Conservation (phyloP, 2,888 invertebrate species). For the Anoncus sp. region DNA sequence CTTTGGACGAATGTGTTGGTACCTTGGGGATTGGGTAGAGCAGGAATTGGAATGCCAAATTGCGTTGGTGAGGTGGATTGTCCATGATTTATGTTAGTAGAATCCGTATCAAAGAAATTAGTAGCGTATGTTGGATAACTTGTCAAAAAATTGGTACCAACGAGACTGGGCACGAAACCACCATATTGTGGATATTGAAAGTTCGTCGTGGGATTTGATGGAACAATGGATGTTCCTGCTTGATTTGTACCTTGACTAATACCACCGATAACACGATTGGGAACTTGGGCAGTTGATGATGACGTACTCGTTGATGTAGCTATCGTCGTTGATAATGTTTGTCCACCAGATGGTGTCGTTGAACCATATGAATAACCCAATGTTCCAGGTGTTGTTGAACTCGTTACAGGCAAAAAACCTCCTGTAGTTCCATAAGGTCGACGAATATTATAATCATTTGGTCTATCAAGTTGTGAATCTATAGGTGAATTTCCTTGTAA, state of each 20-base stretch:
- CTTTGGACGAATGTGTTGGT: conserved; percentile 57
- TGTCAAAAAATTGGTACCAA: conserved; percentile 69
- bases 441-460: conserved; percentile 40
- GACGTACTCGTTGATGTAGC: conserved; percentile 57
- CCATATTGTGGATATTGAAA: conserved; percentile 72
- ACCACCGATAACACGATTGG: too few relatives aligned
- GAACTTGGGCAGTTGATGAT: neutral
- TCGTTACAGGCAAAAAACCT: conserved; percentile 65
- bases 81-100: conserved; percentile 59
- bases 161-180: conserved; percentile 75
- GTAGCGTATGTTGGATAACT: conserved; percentile 70
- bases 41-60: conserved; percentile 77
- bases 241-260: too few relatives aligned
- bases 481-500: conserved; percentile 44
- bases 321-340: conserved; percentile 61
- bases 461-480: conserved; percentile 58
- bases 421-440: conserved; percentile 60
- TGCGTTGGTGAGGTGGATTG: conserved; percentile 76
- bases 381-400: conserved; percentile 67
- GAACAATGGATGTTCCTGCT: too few relatives aligned
- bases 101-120: conserved; percentile 22
- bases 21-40: conserved; percentile 60
- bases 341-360: conserved; percentile 47
- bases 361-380: conserved; percentile 55
- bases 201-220: conserved; percentile 46